Percentiles rank a stretch among this genome's conserved stretches.
Evolutionary conservation across 92 coral and sea anemone genomes (phyloP).

Genomic region (Parazoanthus darwini): DNA sequence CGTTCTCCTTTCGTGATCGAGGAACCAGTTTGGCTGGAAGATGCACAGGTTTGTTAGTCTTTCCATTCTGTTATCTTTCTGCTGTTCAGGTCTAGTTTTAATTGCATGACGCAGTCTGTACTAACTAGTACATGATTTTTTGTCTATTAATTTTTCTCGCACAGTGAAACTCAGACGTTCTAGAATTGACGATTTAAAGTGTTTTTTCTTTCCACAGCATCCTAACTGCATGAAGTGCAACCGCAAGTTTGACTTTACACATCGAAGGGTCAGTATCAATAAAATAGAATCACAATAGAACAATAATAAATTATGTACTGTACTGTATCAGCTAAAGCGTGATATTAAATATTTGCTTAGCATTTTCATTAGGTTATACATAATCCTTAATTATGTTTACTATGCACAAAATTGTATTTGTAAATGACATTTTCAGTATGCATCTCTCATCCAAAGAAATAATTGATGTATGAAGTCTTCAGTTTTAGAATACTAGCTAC

Average conservation of each 20-base stretch:
- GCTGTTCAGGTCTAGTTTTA: not conserved
- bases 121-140: not conserved
- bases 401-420: too few relatives aligned
- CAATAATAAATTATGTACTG: not conserved
- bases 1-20: slow-evolving; percentile 93
- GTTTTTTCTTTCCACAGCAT: slow-evolving; percentile 63
- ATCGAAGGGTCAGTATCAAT: slow-evolving; percentile 79
- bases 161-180: not conserved
- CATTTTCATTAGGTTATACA: too few relatives aligned
- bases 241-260: slow-evolving; percentile 90
- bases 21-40: slow-evolving; percentile 96
- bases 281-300: not conserved
- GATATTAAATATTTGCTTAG: too few relatives aligned
- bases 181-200: not conserved
- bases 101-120: not conserved
- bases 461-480: too few relatives aligned
- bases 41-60: slow-evolving; percentile 66
- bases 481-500: too few relatives aligned
- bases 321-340: too few relatives aligned
- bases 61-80: not conserved
- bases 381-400: too few relatives aligned
- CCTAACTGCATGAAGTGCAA: slow-evolving; percentile 95
- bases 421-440: too few relatives aligned
- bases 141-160: not conserved
- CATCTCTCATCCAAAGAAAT: too few relatives aligned